Conservation (phyloP, 2,113 vertebrate genomes). For the Lamprotornis superbus region DNA sequence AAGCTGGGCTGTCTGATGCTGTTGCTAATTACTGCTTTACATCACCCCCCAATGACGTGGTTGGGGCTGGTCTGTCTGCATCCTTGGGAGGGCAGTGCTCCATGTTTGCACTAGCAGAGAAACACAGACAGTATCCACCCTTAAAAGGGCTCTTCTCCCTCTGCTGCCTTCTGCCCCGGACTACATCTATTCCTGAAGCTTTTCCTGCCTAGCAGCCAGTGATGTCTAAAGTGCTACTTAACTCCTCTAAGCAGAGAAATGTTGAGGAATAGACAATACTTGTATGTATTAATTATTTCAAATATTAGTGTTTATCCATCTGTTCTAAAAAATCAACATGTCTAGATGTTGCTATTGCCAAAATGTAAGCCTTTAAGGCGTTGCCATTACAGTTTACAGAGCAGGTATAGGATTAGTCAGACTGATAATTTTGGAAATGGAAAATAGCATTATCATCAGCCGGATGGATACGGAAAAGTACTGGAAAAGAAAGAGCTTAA, state of each 20-base stretch:
- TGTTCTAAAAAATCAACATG: neutral
- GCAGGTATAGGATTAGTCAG: neutral
- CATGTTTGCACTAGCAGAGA: neutral
- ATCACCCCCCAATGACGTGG: rapidly evolving
- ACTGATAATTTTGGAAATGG: neutral
- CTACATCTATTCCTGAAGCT: neutral
- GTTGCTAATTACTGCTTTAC: rapidly evolving
- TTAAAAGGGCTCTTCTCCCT: neutral
- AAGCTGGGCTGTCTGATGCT: neutral
- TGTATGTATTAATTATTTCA: neutral
- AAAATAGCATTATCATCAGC: neutral
- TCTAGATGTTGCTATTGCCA: neutral
- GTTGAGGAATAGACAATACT: neutral
- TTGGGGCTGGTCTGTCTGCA: neutral
- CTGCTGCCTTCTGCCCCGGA: neutral
- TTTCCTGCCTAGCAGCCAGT: neutral
- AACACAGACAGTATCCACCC: neutral
- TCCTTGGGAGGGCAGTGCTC: neutral
- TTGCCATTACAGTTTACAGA: neutral
- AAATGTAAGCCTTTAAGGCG: neutral
- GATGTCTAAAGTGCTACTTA: neutral
- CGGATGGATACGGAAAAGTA: neutral
- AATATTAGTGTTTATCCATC: neutral
- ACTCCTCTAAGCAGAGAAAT: neutral
- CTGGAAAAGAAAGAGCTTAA: conserved; percentile 5